These are phyloP conservation scores for Unio delphinus DNA, from an alignment of 2,888 invertebrate species.

Conservation along the genomic window DNA sequence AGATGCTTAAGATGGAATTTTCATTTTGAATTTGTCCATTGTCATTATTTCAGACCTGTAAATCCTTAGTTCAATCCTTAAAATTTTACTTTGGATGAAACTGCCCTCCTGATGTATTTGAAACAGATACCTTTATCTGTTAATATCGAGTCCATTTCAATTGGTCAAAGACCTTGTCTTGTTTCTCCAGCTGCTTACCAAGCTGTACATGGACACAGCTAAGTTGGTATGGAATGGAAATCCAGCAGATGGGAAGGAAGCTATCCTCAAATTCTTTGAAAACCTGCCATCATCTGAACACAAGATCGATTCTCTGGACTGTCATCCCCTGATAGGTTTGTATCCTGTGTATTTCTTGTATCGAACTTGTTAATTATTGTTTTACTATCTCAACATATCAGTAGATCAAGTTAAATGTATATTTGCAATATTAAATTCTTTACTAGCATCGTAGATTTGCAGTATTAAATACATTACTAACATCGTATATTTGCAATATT, in stretches of 20 bases:
- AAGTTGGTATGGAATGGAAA: slow-evolving; percentile 95
- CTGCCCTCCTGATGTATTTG: not conserved
- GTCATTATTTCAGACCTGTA: no score
- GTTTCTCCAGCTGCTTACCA: slow-evolving; percentile 75
- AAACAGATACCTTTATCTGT: not conserved
- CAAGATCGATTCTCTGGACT: slow-evolving; percentile 84
- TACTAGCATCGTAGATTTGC: no score
- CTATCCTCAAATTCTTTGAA: slow-evolving; percentile 88
- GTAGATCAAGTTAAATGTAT: no score
- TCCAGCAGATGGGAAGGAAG: slow-evolving; percentile 83
- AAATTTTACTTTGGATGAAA: not conserved
- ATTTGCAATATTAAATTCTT: no score
- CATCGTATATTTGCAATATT: no score
- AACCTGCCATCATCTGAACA: slow-evolving; percentile 88
- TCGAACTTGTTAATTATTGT: no score
- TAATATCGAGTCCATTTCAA: not conserved
- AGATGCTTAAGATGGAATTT: no score
- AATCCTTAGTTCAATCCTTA: no score
- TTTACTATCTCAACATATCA: no score
- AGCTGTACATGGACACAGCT: slow-evolving; percentile 87
- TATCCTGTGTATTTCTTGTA: not conserved
- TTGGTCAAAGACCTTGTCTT: slow-evolving; percentile 1
- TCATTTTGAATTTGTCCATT: no score
- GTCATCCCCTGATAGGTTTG: slow-evolving; percentile 84
- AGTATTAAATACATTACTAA: no score